Base-by-base conservation (phyloP, 2,797 vertebrate species). In the Arctocebus calabarensis region DNA sequence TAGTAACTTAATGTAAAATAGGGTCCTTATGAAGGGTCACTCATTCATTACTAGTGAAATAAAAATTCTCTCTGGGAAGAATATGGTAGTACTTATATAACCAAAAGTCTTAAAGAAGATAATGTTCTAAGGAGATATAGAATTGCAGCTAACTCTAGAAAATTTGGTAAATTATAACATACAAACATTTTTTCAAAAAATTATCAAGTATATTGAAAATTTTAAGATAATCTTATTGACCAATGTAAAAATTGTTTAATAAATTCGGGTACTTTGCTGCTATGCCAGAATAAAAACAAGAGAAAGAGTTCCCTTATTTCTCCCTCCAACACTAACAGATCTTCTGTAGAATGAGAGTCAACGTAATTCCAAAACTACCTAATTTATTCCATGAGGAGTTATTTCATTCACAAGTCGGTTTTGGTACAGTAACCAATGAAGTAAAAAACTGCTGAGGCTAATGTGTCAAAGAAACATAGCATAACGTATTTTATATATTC, bases 111-210 rank as follows among this genome's bases (percentile, higher is more conserved):
- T 93, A 75, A 1, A 83, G 59, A 96, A 86, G 22, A 81, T 91
- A 79, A 68, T n/a, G 78, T 11, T 82, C 45, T n/a, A 64, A 86
- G 13, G 16, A 82, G 7, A 89, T 45, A 81, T 75, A 14, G 48
- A 52, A 52, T 4, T 16, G 48, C 48, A 52, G 48, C 48, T 52
- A 52, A 52, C 48, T 52, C 48, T 52, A 52, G 87, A 45, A 85
- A 85, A 92, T 74, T 57, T 23, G 89, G 27, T 66, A 6, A 91
- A 93, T 66, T 14, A 88, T 66, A 91, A 83, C 55, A 79, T 0
- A 84, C 3, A 87, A 84, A 92, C 34, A 86, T 45, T 89, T 88
- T 78, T 83, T 83, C 37, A 78, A 82, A 96, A 27, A 16, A 75
- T 71, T 83, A 82, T 84, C 64, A 86, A 89, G 71, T 71, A 84